Evolutionary conservation across 1,140 invertebrate species (phyloP), one percentile per base, ranked within the genome.

Genomic region (Aphaenogaster ashmeadi): DNA sequence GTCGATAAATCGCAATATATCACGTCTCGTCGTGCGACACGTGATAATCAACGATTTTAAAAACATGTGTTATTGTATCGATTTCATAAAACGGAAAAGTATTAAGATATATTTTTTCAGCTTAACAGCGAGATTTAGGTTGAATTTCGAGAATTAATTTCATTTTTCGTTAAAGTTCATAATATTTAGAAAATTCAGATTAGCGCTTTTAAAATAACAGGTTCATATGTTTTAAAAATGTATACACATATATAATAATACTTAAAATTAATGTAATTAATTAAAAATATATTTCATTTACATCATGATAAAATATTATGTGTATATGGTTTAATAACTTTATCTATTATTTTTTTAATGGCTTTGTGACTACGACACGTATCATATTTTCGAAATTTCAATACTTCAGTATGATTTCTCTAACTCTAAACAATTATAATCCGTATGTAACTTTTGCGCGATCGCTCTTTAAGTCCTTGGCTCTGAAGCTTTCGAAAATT

Each of bases 1-100:
- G 41, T 44, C 80, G 8, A 74, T 71, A 58, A 71, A 56, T 58
- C 77, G 60, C 47, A 52, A 80, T 67, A 67, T 47, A 66, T 80
- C 80, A 36, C 21, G 15, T 69, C 78, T 56, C 36, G 15, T 54
- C n/a, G 15, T 21, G 38, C 52, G 15, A 72, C 21, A 27, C 27
- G 18, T 74, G 18, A 72, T 83, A 83, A 83, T 74, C 41, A 47
- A 21, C 6, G 3, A 11, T 27, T 36, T 83, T 41, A 18, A 69
- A 38, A 58, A 74, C 44, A 47, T 11, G 13, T 72, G 21, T 67
- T 52, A 80, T 80, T n/a, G 7, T 13, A 38, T 58, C 18, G 21
- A 33, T 44, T 15, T 15, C 7, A 47, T 47, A 41, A 72, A 44
- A 60, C 2, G n/a, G 13, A 33, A 9, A 7, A 71, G 9, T 38